Evolutionary conservation across 1,140 invertebrate species (phyloP).

Genomic region (Aporrectodea caliginosa): DNA sequence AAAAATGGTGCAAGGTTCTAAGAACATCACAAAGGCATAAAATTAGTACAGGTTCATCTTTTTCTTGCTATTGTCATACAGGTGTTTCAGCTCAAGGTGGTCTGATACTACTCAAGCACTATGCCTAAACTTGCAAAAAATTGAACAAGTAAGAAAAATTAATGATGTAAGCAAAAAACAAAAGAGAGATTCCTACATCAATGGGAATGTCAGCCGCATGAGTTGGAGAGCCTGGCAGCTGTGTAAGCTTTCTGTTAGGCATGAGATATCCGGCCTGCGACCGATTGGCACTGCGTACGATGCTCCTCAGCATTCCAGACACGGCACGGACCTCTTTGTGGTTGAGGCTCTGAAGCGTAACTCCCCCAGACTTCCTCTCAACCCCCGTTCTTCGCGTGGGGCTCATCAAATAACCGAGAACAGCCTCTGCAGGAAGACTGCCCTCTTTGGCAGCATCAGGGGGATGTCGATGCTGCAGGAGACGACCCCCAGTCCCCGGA

Average conservation of each 20-base stretch:
- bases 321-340: constrained; percentile 49
- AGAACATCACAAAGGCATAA: no score
- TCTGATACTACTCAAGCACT: no score
- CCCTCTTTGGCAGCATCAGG: no score
- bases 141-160: no score
- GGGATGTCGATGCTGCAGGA: not conserved
- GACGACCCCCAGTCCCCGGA: not conserved
- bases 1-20: no score
- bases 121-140: no score
- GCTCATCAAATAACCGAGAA: not conserved
- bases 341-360: constrained; percentile 51
- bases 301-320: constrained; percentile 49
- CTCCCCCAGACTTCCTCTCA: constrained; percentile 36
- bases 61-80: no score
- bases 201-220: not conserved
- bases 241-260: not conserved
- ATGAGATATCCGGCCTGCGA: not conserved
- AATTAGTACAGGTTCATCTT: no score
- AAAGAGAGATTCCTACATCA: not conserved
- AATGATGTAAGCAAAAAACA: no score
- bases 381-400: not conserved
- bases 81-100: no score
- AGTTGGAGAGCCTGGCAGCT: not conserved
- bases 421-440: not conserved
- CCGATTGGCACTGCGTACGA: constrained; percentile 38